Percentiles rank a stretch among this genome's conserved stretches.
These are phyloP conservation scores for Metacarcinus magister DNA, from an alignment of 2,888 invertebrate genomes.

Conservation along the genomic window DNA sequence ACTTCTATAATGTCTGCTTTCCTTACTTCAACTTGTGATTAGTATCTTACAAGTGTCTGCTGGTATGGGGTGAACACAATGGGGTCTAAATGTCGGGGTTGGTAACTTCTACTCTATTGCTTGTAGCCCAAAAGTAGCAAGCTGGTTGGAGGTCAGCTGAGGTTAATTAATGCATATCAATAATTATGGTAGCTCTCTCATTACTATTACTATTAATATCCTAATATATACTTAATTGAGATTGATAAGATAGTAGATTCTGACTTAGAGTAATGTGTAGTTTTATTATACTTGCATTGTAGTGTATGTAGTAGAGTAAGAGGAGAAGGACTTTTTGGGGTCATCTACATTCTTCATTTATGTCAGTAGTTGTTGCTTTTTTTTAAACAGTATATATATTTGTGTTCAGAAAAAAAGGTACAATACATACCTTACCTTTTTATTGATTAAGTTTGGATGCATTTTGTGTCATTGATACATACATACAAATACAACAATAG, in stretches of 20 bases:
- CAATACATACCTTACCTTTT: background rate
- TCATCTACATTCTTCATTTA: background rate
- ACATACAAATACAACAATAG: background rate
- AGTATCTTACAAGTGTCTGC: background rate
- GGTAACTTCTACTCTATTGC: background rate
- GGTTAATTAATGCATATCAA: background rate
- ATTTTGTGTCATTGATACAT: slow-evolving; percentile 31
- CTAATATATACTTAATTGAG: background rate
- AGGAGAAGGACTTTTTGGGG: background rate
- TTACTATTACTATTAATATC: background rate
- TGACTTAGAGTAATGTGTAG: background rate
- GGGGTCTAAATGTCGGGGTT: background rate
- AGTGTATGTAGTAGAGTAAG: background rate
- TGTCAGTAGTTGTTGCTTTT: background rate
- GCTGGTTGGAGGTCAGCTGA: background rate
- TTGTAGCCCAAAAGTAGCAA: background rate
- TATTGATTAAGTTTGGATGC: background rate
- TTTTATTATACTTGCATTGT: background rate
- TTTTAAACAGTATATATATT: background rate
- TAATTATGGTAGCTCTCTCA: background rate
- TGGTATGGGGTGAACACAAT: background rate
- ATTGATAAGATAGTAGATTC: background rate
- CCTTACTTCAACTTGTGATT: background rate
- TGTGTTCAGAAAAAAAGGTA: background rate
- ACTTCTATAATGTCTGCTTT: background rate